Percentiles rank a stretch among this genome's conserved stretches.
Conservation (phyloP, 2,113 vertebrate species). For the Catharus bicknelli region DNA sequence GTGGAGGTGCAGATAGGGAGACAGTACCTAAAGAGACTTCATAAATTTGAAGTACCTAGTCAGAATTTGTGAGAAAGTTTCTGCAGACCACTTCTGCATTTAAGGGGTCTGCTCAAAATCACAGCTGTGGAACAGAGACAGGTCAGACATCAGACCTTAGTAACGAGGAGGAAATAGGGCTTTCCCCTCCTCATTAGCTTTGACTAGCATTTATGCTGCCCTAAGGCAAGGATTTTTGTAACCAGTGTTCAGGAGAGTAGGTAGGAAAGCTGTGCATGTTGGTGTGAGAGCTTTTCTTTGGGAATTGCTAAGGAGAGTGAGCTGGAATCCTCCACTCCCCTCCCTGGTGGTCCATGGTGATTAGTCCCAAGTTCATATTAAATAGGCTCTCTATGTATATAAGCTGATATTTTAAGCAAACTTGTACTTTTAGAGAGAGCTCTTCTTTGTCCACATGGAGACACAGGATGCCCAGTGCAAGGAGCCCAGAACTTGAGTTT, state of each 20-base stretch:
- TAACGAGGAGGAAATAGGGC: background rate
- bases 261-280: background rate
- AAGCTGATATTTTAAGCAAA: background rate
- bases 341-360: background rate
- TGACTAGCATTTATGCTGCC: background rate
- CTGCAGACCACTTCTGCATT: background rate
- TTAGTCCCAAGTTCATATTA: background rate
- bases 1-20: background rate
- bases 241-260: background rate
- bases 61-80: background rate
- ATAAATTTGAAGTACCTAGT: background rate
- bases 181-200: background rate
- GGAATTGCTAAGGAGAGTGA: background rate
- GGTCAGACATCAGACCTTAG: background rate
- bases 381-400: background rate
- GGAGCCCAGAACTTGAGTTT: background rate
- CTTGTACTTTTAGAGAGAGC: background rate
- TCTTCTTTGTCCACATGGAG: background rate
- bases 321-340: background rate
- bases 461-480: background rate
- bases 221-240: background rate
- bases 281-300: background rate
- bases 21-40: background rate
- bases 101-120: background rate
- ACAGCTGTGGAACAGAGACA: background rate